Evolutionary conservation across 2,113 vertebrate genomes (phyloP).

Genomic region (Hippocampus zosterae): DNA sequence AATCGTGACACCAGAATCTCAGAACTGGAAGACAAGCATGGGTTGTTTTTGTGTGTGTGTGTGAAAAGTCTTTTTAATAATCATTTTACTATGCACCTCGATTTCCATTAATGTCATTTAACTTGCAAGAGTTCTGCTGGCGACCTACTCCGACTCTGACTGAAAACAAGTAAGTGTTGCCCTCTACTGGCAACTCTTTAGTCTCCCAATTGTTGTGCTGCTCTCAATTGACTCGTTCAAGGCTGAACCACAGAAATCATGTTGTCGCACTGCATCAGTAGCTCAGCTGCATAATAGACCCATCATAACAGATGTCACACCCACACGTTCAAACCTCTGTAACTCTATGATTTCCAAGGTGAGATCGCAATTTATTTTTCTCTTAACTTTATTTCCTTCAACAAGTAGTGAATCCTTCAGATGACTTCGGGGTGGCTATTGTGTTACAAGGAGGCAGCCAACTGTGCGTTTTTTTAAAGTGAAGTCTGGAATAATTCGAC

Average conservation of each 20-base stretch:
- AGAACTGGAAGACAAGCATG: no score
- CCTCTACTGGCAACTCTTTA: constrained; percentile 57
- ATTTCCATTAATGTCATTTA: not conserved
- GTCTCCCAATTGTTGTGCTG: constrained; percentile 26
- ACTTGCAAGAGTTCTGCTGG: not conserved
- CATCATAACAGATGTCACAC: not conserved
- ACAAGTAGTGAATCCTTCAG: not conserved
- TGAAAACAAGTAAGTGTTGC: constrained; percentile 50
- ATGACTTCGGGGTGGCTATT: not conserved
- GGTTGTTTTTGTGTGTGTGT: not conserved
- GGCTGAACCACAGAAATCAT: not conserved
- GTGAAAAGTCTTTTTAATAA: not conserved
- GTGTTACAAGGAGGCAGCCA: not conserved
- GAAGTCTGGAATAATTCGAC: not conserved
- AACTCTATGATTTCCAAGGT: not conserved
- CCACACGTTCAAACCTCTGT: not conserved
- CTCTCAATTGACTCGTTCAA: not conserved
- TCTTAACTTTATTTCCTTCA: no score
- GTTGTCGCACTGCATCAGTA: not conserved
- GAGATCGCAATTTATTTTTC: not conserved
- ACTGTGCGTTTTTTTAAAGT: not conserved
- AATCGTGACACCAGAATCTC: no score
- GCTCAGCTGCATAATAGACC: not conserved
- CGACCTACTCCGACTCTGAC: not conserved
- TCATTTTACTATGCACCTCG: not conserved